Evolutionary conservation across 2,113 vertebrate species (phyloP).

Genomic region (Eidolon helvum): DNA sequence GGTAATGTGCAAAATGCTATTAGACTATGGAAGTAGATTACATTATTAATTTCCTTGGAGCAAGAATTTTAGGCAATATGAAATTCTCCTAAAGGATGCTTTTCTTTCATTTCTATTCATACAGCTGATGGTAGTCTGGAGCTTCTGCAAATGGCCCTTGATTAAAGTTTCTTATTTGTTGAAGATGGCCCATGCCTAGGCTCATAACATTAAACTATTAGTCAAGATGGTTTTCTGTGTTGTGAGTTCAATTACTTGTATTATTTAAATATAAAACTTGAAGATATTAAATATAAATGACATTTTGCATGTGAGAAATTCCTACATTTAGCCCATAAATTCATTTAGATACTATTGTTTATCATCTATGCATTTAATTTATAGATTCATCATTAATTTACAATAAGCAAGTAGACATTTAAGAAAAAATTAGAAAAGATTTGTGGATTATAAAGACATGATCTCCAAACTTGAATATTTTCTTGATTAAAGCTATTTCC

Average conservation of each 20-base stretch:
- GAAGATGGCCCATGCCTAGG: background rate
- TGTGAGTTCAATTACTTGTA: conserved; percentile 18
- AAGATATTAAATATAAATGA: conserved; percentile 41
- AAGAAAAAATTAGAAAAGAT: conserved; percentile 19
- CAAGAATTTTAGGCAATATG: background rate
- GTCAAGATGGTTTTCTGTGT: background rate
- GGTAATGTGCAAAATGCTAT: background rate
- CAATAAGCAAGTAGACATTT: background rate
- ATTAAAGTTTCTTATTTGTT: conserved; percentile 56
- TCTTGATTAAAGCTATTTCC: background rate
- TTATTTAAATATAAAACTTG: background rate
- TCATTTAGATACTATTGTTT: background rate
- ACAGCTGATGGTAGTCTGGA: background rate
- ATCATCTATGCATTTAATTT: background rate
- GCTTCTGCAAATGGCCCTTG: background rate
- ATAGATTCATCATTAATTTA: background rate
- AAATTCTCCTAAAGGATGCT: background rate
- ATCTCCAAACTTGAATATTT: conserved; percentile 32
- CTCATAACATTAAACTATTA: background rate
- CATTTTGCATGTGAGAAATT: background rate
- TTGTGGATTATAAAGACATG: background rate
- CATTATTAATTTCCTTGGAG: background rate
- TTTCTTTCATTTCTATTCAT: background rate
- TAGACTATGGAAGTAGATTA: background rate
- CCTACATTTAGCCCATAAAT: background rate